Percentiles rank a stretch among this genome's conserved stretches.
phyloP scores from a whole-genome alignment of 2,113 vertebrate species.

The Oncorhynchus nerka region DNA sequence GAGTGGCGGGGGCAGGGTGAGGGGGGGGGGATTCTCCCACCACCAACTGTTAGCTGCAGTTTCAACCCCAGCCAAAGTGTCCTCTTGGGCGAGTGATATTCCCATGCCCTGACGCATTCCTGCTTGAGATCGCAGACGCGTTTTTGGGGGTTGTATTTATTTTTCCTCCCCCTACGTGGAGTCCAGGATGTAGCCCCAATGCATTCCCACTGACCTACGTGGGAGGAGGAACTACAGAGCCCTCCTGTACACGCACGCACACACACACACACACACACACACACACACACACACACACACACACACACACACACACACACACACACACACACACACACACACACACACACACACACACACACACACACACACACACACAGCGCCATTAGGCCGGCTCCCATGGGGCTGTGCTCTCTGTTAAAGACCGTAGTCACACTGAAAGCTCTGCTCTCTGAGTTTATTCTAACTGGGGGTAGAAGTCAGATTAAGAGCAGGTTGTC shows the following conservation, averaged over 20 bases:
- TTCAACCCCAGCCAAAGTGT: conserved; percentile 82
- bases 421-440: conserved; percentile 59
- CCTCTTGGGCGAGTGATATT: conserved; percentile 80
- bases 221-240: conserved; percentile 76
- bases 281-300: neutral
- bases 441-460: conserved; percentile 63
- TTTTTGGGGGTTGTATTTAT: conserved; percentile 65
- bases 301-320: neutral
- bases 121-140: conserved; percentile 80
- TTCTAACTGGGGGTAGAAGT: conserved; percentile 2
- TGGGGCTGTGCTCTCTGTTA: conserved; percentile 32
- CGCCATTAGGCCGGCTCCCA: conserved; percentile 29
- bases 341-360: conserved; percentile 1
- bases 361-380: no score
- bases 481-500: neutral
- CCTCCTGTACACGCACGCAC: conserved; percentile 58
- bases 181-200: conserved; percentile 85
- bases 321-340: neutral
- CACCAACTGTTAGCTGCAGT: conserved; percentile 74
- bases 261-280: no score
- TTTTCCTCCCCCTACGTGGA: conserved; percentile 75
- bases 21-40: conserved; percentile 22
- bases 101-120: conserved; percentile 90
- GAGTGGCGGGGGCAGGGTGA: conserved; percentile 24
- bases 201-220: conserved; percentile 85